Conservation (phyloP, 2,797 vertebrate genomes). For the Gobio occitaniae region DNA sequence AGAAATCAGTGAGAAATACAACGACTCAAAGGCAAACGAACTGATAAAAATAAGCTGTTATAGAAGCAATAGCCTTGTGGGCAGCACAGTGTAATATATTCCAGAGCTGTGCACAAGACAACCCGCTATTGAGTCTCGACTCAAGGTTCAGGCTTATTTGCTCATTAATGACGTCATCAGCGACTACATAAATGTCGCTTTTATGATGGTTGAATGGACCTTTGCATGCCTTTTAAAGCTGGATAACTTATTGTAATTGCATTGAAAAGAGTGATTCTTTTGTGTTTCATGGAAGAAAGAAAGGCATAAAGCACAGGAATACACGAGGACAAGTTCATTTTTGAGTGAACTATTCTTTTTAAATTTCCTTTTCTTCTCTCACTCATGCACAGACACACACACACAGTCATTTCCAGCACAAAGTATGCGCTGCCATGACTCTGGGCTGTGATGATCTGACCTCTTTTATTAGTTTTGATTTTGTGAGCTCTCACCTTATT, state of each 20-base stretch:
- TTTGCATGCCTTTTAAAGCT: not conserved
- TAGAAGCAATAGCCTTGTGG: too few species aligned
- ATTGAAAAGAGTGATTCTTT: not conserved
- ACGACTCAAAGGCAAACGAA: too few species aligned
- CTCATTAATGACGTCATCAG: too few species aligned
- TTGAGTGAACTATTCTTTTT: slow-evolving; percentile 2
- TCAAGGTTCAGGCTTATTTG: too few species aligned
- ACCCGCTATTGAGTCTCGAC: too few species aligned
- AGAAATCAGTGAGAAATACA: too few species aligned
- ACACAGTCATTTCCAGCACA: not conserved
- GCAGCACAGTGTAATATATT: too few species aligned
- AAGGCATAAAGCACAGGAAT: not conserved
- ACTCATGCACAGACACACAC: not conserved
- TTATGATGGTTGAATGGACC: not conserved
- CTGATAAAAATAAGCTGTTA: too few species aligned
- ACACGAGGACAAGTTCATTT: not conserved
- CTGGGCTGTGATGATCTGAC: slow-evolving; percentile 32
- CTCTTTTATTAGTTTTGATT: slow-evolving; percentile 43
- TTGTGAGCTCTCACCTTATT: slow-evolving; percentile 50
- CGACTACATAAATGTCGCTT: not conserved
- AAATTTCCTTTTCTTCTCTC: not conserved
- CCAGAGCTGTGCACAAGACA: too few species aligned
- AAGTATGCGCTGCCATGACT: slow-evolving; percentile 37
- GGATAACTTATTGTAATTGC: not conserved
- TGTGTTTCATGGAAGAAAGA: slow-evolving; percentile 10